phyloP scores from a whole-genome alignment of 2,113 vertebrate genomes.

The Passer montanus region DNA sequence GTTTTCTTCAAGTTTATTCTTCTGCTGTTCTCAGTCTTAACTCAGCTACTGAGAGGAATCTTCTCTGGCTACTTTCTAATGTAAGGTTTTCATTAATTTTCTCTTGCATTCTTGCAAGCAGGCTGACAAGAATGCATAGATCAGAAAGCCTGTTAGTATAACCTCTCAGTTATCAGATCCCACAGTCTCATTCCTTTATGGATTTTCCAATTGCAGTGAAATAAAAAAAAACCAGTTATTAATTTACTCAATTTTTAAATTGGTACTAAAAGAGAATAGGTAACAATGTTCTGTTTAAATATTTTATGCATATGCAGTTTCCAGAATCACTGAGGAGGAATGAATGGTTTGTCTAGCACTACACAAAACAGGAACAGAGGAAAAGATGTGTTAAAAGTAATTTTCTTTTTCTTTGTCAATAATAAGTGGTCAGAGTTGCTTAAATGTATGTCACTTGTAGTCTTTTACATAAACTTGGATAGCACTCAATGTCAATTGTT shows the following conservation, averaged over 20 bases:
- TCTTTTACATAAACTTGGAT: background rate
- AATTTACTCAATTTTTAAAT: background rate
- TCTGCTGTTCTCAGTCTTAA: background rate
- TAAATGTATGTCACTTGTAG: background rate
- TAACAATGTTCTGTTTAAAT: background rate
- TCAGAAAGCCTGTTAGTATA: background rate
- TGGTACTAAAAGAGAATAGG: background rate
- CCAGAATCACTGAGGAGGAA: background rate
- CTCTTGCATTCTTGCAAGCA: background rate
- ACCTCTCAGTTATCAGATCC: background rate
- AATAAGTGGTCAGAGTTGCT: background rate
- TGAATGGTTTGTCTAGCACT: background rate
- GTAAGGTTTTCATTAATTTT: slow-evolving; percentile 11
- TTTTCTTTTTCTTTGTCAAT: background rate
- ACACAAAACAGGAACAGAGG: background rate
- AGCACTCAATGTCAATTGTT: background rate
- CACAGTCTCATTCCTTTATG: background rate
- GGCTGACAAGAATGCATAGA: background rate
- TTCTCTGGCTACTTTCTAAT: background rate
- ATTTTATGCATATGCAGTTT: background rate
- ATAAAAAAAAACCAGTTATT: background rate
- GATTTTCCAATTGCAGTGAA: background rate
- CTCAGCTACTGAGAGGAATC: slow-evolving; percentile 8
- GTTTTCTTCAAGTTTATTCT: slow-evolving; percentile 31
- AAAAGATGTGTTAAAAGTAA: background rate